Evolutionary conservation across 2,888 invertebrate species (phyloP), one percentile per base, ranked within the genome.

Genomic region (Alcis repandata): DNA sequence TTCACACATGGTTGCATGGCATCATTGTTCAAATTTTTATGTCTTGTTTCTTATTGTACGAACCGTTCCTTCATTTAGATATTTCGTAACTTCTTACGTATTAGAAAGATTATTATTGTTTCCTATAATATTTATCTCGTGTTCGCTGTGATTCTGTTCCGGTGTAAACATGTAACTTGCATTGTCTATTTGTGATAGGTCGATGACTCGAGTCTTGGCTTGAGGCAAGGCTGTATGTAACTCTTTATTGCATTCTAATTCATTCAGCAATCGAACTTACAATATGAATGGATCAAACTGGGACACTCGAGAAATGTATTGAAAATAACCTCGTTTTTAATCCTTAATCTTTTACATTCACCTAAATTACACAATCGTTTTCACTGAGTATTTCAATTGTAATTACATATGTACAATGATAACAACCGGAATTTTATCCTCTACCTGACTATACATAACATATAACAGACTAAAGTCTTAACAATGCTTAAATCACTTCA

Each of bases 51-150:
- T 51, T 59, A 57, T 45, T 69, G 67, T 69, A 64, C 46, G 57
- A 60, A 58, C 65, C 51, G 59, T 77, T 75, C 73, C 75, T 71
- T 67, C 58, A 68, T 71, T 64, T 73, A 61, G 67, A 59, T 66
- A 71, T 73, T 72, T 77, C 73, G 66, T 79, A 79, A 71, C 69
- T 75, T 78, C 75, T 80, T 79, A 73, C 77, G 73, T 73, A 78
- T 81, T 78, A 75, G 71, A 70, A 76, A 78, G 62, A 59, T 71
- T 71, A 71, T 77, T 74, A 45, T 56, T n/a, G 70, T 73, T 77
- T 74, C 74, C 77, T 72, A 57, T 64, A 70, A 60, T 65, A 58
- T 68, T 56, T 48, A 58, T 60, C 49, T 68, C 22, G 48, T 51
- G 48, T 33, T 48, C 52, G 19, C 33, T 20, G 48, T 40, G 46